Evolutionary conservation across 2,113 vertebrate genomes (phyloP).

Genomic region (Saguinus midas): DNA sequence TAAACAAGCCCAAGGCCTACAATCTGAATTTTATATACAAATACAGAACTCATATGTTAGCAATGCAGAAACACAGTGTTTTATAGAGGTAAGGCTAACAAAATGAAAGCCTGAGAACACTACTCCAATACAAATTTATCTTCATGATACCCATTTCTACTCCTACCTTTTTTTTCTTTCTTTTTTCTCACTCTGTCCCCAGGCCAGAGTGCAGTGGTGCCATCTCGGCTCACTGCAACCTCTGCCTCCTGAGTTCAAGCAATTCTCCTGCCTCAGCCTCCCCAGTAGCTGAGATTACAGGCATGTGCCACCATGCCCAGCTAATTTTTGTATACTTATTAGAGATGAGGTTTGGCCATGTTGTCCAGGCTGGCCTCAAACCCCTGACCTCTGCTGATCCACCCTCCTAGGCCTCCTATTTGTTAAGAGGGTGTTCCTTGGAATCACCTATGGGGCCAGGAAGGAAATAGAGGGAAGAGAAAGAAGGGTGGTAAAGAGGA

Average conservation of each 20-base stretch:
- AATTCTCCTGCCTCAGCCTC: too few relatives aligned
- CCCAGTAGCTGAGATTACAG: too few relatives aligned
- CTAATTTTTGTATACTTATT: too few relatives aligned
- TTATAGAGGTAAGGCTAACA: not conserved
- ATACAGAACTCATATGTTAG: not conserved
- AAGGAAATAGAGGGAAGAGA: not conserved
- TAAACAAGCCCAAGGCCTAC: constrained; percentile 8
- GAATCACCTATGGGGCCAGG: not conserved
- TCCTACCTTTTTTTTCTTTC: too few relatives aligned
- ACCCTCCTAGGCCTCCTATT: not conserved
- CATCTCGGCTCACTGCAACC: too few relatives aligned
- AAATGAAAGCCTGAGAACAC: not conserved
- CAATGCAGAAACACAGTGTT: not conserved
- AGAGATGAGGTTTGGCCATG: too few relatives aligned
- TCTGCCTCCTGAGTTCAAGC: too few relatives aligned
- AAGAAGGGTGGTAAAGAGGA: not conserved
- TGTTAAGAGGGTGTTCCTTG: not conserved
- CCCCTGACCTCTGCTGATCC: too few relatives aligned
- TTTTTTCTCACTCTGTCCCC: too few relatives aligned
- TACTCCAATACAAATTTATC: not conserved
- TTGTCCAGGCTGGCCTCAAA: too few relatives aligned
- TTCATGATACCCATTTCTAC: not conserved
- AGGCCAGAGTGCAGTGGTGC: too few relatives aligned
- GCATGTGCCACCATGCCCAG: too few relatives aligned
- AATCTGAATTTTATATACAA: not conserved